A percentile compares a stretch with the other conserved stretches of the same genome.
These are phyloP conservation scores for Ophion slaviceki DNA, from an alignment of 2,888 invertebrate genomes.

Conservation along the genomic window DNA sequence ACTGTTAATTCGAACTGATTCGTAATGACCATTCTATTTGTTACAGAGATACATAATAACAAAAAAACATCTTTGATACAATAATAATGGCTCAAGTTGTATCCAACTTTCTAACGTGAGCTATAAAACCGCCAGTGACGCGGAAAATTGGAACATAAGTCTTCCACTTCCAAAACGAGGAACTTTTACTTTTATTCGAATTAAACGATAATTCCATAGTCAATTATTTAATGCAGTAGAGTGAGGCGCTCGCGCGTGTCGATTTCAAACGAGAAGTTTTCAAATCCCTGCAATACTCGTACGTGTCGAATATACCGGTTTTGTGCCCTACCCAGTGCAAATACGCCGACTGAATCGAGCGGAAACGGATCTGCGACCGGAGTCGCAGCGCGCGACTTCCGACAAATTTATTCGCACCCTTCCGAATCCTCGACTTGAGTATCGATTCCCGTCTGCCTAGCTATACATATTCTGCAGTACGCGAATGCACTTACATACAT, in stretches of 20 bases:
- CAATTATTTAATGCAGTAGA: neutral
- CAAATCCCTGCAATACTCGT: constrained; percentile 15
- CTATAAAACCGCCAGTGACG: neutral
- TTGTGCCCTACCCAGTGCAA: constrained; percentile 47
- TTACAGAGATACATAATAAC: neutral
- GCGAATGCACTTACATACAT: constrained; percentile 38
- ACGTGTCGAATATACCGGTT: constrained; percentile 46
- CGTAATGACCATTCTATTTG: neutral
- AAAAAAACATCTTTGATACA: neutral
- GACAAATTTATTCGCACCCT: constrained; percentile 80
- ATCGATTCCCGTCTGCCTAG: constrained; percentile 76
- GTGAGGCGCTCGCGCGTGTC: neutral
- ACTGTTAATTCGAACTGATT: too few relatives aligned
- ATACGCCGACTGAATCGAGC: constrained; percentile 67
- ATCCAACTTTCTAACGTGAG: neutral
- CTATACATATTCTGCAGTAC: constrained; percentile 46
- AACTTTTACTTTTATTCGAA: neutral
- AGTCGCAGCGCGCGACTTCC: constrained; percentile 72
- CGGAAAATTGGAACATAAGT: neutral
- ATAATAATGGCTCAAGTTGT: neutral
- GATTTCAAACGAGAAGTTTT: constrained; percentile 21
- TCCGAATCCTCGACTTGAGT: constrained; percentile 68
- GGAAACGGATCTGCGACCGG: constrained; percentile 69
- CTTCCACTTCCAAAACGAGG: neutral
- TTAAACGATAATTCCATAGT: neutral